phyloP scores from a whole-genome alignment of 2,113 vertebrate genomes.

The Psilopsiagon aurifrons region DNA sequence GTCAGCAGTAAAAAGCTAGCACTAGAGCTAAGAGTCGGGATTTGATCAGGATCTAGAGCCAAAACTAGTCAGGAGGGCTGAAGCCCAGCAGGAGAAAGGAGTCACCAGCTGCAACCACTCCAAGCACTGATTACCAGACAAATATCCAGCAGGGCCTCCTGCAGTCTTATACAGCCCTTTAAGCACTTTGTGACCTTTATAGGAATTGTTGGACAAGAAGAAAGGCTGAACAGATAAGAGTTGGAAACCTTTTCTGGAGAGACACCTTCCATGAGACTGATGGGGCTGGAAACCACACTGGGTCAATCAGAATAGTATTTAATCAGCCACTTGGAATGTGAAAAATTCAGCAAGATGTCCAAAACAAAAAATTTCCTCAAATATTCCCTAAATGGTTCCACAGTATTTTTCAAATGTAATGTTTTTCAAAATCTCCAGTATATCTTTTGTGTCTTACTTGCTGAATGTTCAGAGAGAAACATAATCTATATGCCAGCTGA shows the following conservation, averaged over 20 bases:
- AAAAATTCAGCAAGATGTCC: background rate
- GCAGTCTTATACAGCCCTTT: background rate
- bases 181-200: background rate
- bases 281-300: background rate
- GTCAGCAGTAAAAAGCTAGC: background rate
- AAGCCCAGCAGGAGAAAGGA: background rate
- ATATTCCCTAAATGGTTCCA: background rate
- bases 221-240: background rate
- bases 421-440: background rate
- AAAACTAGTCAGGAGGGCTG: background rate
- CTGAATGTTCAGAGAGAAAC: background rate
- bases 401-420: background rate
- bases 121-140: background rate
- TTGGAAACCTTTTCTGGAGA: background rate
- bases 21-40: fast-evolving
- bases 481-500: background rate
- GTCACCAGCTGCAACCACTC: background rate
- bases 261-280: background rate
- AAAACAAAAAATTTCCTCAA: background rate
- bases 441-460: background rate
- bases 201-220: background rate
- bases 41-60: background rate
- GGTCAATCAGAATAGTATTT: background rate
- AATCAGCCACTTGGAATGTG: background rate
- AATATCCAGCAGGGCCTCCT: background rate